phyloP scores from a whole-genome alignment of 2,888 invertebrate genomes.

The Notocelia uddmanniana region DNA sequence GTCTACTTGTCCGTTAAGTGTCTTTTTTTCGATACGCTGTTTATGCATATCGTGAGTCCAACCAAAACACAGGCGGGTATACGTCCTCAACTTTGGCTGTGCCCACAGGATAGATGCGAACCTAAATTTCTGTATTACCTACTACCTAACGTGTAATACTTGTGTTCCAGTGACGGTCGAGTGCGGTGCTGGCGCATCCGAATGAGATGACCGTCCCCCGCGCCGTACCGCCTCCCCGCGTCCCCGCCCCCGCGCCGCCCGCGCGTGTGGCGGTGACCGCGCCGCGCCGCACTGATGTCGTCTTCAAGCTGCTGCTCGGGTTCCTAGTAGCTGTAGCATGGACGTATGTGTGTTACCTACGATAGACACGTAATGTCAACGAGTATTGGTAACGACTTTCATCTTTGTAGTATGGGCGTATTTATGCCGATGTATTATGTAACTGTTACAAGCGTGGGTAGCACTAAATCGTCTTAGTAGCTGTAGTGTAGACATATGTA shows the following conservation, averaged over 20 bases:
- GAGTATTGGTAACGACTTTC: neutral
- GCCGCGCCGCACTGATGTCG: too few relatives aligned
- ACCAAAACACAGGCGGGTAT: too few relatives aligned
- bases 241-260: conserved; percentile 45
- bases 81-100: too few relatives aligned
- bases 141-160: too few relatives aligned
- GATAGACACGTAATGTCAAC: neutral
- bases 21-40: too few relatives aligned
- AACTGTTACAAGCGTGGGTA: neutral
- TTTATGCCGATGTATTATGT: neutral
- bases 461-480: neutral
- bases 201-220: conserved; percentile 66
- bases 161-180: conserved; percentile 69
- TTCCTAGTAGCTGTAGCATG: neutral
- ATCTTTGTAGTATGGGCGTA: neutral
- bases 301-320: neutral
- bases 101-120: neutral
- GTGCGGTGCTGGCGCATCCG: conserved; percentile 75
- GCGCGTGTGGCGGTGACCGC: conserved; percentile 59
- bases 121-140: too few relatives aligned
- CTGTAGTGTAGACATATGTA: neutral
- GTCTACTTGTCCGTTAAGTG: too few relatives aligned
- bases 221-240: conserved; percentile 41
- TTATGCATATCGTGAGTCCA: too few relatives aligned
- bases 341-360: neutral